These are phyloP conservation scores for Didymodactylos carnosus DNA, from an alignment of 2,888 invertebrate species.

Conservation along the genomic window DNA sequence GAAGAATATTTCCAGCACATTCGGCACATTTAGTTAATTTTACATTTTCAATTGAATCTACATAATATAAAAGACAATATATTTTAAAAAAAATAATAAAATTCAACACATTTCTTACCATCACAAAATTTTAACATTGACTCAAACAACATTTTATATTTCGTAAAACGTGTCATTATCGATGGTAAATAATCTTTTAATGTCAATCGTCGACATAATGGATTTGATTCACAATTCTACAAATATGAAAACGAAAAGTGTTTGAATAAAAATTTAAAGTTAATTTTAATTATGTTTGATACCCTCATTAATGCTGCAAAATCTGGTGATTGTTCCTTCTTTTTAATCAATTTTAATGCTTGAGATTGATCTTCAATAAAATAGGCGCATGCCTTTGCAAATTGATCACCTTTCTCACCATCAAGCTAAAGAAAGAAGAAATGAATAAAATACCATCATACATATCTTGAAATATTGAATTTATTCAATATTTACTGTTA, in stretches of 20 bases:
- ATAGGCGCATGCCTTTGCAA: constrained; percentile 12
- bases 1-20: background rate
- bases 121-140: constrained; percentile 5
- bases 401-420: constrained; percentile 7
- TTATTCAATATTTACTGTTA: too few relatives aligned
- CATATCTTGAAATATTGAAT: too few relatives aligned
- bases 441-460: background rate
- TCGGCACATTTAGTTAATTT: background rate
- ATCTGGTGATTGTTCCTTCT: background rate
- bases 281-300: background rate
- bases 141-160: constrained; percentile 11
- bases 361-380: constrained; percentile 14
- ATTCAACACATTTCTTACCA: background rate
- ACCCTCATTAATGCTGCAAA: constrained; percentile 3
- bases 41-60: background rate
- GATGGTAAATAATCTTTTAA: constrained; percentile 14
- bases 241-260: background rate
- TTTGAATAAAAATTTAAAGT: background rate
- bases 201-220: constrained; percentile 10
- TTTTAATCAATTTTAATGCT: constrained; percentile 9
- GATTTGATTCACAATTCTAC: constrained; percentile 1
- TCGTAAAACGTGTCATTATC: constrained; percentile 9
- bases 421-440: constrained; percentile 4
- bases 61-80: too few relatives aligned
- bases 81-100: background rate